Evolutionary conservation across 2,797 vertebrate species (phyloP).

Genomic region (Sebastolobus alascanus): DNA sequence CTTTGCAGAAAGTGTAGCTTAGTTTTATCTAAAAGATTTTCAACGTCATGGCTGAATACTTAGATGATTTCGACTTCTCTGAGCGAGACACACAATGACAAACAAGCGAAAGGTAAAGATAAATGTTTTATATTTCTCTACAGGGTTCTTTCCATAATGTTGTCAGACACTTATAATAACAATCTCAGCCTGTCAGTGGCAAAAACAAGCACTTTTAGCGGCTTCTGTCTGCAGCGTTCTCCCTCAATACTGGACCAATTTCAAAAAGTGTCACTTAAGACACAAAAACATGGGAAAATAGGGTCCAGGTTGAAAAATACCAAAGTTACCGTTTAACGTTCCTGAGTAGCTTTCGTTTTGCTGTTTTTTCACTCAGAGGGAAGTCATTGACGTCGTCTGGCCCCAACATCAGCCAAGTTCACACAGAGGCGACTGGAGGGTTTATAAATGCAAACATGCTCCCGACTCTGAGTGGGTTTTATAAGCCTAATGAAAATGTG

Average conservation of each 20-base stretch:
- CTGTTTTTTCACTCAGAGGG: slow-evolving; percentile 9
- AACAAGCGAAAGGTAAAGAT: too few relatives aligned
- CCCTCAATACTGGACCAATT: neutral
- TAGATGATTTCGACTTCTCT: too few relatives aligned
- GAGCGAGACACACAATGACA: too few relatives aligned
- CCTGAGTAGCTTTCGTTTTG: neutral
- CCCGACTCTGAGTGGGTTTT: slow-evolving; percentile 38
- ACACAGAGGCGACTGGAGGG: slow-evolving; percentile 13
- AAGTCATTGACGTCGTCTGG: slow-evolving; percentile 14
- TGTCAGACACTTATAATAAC: neutral
- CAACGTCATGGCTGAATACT: too few relatives aligned
- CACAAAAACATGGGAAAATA: neutral
- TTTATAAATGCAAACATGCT: slow-evolving; percentile 43
- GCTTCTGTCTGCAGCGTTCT: neutral
- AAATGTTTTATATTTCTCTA: too few relatives aligned
- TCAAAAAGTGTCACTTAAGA: neutral
- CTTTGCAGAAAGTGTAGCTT: too few relatives aligned
- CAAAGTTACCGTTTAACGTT: neutral
- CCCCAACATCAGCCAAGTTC: slow-evolving; percentile 14
- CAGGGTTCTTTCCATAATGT: neutral
- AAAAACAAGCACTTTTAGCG: neutral
- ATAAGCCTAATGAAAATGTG: slow-evolving; percentile 52
- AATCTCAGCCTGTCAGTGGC: neutral
- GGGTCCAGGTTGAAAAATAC: neutral
- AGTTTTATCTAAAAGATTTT: too few relatives aligned